Base-by-base conservation (phyloP, 2,113 vertebrate genomes). In the Coptodon rendalli region DNA sequence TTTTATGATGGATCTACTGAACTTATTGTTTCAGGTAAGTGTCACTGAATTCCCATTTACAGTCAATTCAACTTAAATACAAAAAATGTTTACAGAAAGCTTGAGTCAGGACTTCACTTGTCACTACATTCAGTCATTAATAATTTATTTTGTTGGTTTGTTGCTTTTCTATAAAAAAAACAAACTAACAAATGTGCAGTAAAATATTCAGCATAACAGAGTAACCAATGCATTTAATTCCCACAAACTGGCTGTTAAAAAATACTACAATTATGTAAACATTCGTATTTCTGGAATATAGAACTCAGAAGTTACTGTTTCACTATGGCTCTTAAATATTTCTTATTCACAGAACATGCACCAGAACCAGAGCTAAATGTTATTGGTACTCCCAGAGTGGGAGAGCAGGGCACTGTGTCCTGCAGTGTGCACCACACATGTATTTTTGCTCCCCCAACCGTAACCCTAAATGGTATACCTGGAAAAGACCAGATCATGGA, bases 351-450 rank as follows among this genome's bases (percentile, higher is more conserved):
- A 96, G 95, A 94, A 1, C 29, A 48, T 68, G 92, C 87, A 38
- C 50, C 89, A 57, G 78, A 88, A 27, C 95, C 94, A 7, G 73
- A 94, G 45, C 11, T 96, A 17, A 91, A 8, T 29, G 53, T 93
- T 52, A 82, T 19, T n/a, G 90, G 73, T 22, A 53, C 90, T 61
- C 93, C 88, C 29, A 88, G 54, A 40, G 92, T 94, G 40, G 95
- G 89, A 76, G 79, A 90, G 43, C 34, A 92, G 85, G 87, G 90
- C 66, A 94, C 9, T 80, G 87, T 95, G 14, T 87, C 87, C 54
- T 95, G 94, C 76, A 93, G 40, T 68, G 93, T 93, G 9, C 78
- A 3, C 10, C 86, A 96, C 6, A 31, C 93, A 27, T 95, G 95
- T 85, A 36, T 85, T 4, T 48, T 81, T 52, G 81, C 29, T 53